Evolutionary conservation across 2,113 vertebrate species (phyloP), one percentile per base, ranked within the genome.

Genomic region (Bubo blakistoni): DNA sequence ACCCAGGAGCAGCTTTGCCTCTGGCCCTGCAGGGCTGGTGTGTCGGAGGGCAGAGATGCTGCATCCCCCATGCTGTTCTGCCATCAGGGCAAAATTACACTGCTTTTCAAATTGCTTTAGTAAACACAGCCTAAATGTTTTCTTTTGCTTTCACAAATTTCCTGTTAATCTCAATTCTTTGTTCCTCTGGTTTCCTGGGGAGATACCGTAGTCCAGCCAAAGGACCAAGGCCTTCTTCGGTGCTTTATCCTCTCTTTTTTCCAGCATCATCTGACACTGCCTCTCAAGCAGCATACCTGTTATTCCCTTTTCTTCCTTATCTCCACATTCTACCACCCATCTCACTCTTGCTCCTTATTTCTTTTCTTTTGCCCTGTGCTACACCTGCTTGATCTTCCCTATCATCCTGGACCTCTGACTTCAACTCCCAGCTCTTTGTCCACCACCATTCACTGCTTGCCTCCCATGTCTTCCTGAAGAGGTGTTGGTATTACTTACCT

Each of bases 111-210:
- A 74, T 21, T 83, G 59, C 63, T 88, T 83, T 78, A 47, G 40
- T 54, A 83, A 83, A 80, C 55, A 77, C 16, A 81, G 76, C 22
- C 36, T 66, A 85, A 88, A 55, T 70, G 46, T 73, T 88, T 93
- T 81, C 69, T 46, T 88, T 91, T 86, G 55, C 72, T 81, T 95
- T 85, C 78, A 90, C 36, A 93, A 36, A 66, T 66, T 81, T 92
- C 82, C 86, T 62, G 8, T 70, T 69, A 86, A 91, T 83, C 63
- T 90, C 63, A 86, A 42, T 54, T 61, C 26, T 88, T 74, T 81
- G 55, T 86, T 77, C 32, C 0, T 6, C 29, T 84, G 38, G 16
- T 88, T 61, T 91, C 88, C 82, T 62, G 72, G 69, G 46, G 92
- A 19, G 72, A 94, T 29, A 27, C 36, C 27, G 4, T 9, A 92